Base-by-base conservation (phyloP, 2,113 vertebrate species). In the Tragulus kanchil region DNA sequence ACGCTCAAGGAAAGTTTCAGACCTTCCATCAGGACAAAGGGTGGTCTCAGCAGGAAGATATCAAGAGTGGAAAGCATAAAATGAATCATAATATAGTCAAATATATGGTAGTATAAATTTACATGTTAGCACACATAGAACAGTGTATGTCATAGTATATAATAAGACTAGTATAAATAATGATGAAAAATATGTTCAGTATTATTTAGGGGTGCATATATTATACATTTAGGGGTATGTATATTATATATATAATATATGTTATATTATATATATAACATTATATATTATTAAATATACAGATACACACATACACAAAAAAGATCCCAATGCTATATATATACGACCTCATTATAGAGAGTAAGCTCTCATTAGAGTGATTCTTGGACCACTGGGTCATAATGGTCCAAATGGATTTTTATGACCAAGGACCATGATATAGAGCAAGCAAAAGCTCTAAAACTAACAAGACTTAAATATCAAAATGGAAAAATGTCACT, bases 401-500 rank as follows among this genome's bases (percentile, higher is more conserved):
- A 36, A 36, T 36, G 36, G 36, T 36, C 36, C 36, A 36, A 36
- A 36, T 36, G 36, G 36, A 36, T 36, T 36, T 36, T 36, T 36
- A 36, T 36, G 36, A 36, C 31, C 71, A 54, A 26, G 36, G 62
- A 21, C 42, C 79, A 64, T 85, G 85, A 92, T 81, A 65, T 14
- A 56, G 9, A 93, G 77, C 16, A 93, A 78, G 69, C 26, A 45
- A 71, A 90, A 62, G 36, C 77, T 94, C 83, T 71, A 71, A 95
- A 14, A 90, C 82, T 56, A 94, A 45, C 6, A 92, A 91, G 89
- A 8, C 17, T 88, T 94, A 75, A 96, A 86, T 82, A 86, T 73
- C 5, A 93, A 92, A 93, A 90, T 17, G 23, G 42, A 26, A 92
- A 92, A 90, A 78, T 42, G 50, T 48, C 90, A 61, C n/a, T 77